Base-by-base conservation (phyloP, 92 coral and sea anemone species). In the Pocillopora grandis region DNA sequence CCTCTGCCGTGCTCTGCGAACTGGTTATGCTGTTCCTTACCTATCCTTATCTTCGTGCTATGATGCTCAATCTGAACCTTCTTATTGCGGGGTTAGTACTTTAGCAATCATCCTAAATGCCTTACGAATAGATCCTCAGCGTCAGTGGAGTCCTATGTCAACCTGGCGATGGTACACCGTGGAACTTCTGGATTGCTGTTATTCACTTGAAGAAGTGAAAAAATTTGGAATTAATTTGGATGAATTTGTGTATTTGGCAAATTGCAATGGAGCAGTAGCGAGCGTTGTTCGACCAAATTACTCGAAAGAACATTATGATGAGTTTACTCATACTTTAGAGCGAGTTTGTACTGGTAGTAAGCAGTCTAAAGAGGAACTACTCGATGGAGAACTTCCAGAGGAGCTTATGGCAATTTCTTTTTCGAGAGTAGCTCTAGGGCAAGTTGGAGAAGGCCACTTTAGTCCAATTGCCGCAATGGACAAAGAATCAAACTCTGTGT, bases 121-220 rank as follows among this genome's bases (percentile, higher is more conserved):
- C n/a, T 86, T 96, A 31, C 89, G 94, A n/a, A 91, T 96, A 21
- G 98, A 94, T 68, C 98, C 98, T 1, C 95, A 90, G 52, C 79
- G 93, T n/a, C 63, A 92, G 4, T 92, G 98, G 98, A 94, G 89
- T 87, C 90, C 96, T 9, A 91, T 97, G 49, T 42, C 49, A 42
- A 42, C 49, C n/a, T 94, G 98, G 96, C 89, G 98, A 0, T 96
- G 98, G 98, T 96, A 94, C 76, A 87, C 97, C 8, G 98, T 90
- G 76, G 95, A 92, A 9, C 84, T 94, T 67, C 87, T 96, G 14
- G 91, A 94, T 12, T 96, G 95, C 42, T 96, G 98, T 67, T 90
- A 91, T 14, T 92, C 98, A 36, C 88, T 96, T 27, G 95, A 91
- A 15, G 91, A 88, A 15, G 87, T 91, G 21, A 90, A 90, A 85